phyloP scores from a whole-genome alignment of 2,888 invertebrate species.

The Parelbella ahira region DNA sequence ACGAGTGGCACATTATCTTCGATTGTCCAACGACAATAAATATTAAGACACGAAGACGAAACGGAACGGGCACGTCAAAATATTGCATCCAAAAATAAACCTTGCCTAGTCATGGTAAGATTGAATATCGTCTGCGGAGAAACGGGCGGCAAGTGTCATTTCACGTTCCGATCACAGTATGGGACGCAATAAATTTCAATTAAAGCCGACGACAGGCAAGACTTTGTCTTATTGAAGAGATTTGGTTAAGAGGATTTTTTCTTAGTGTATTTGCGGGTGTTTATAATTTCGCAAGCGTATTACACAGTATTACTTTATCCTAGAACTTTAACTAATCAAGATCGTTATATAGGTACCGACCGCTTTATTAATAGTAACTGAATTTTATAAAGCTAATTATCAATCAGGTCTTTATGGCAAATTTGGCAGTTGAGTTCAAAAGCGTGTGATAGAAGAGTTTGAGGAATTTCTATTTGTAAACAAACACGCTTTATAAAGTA shows the following conservation, averaged over 20 bases:
- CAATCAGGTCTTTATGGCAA: no score
- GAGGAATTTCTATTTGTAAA: no score
- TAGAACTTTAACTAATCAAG: no score
- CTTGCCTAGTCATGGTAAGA: constrained; percentile 35
- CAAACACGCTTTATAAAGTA: no score
- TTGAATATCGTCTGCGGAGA: constrained; percentile 35
- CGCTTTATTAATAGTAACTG: no score
- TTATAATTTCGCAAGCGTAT: no score
- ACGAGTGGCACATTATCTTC: constrained; percentile 74
- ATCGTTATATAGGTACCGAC: no score
- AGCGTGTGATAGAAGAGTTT: no score
- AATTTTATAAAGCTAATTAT: no score
- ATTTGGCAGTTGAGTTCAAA: no score
- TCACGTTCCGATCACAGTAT: constrained; percentile 52
- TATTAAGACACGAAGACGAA: constrained; percentile 44
- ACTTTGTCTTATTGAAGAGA: constrained; percentile 63
- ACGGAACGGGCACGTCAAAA: constrained; percentile 42
- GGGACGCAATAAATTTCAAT: constrained; percentile 77
- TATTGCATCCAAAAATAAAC: constrained; percentile 34
- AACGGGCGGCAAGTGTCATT: constrained; percentile 43
- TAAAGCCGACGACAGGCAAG: constrained; percentile 65
- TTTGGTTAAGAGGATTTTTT: constrained; percentile 54
- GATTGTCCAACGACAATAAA: constrained; percentile 65
- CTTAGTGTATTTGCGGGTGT: constrained; percentile 30
- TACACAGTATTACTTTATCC: no score